A percentile compares a stretch with the other conserved stretches of the same genome.
phyloP scores from a whole-genome alignment of 30 jellyfish, hydroid and myxozoan species.

The Hydractinia symbiolongicarpus region DNA sequence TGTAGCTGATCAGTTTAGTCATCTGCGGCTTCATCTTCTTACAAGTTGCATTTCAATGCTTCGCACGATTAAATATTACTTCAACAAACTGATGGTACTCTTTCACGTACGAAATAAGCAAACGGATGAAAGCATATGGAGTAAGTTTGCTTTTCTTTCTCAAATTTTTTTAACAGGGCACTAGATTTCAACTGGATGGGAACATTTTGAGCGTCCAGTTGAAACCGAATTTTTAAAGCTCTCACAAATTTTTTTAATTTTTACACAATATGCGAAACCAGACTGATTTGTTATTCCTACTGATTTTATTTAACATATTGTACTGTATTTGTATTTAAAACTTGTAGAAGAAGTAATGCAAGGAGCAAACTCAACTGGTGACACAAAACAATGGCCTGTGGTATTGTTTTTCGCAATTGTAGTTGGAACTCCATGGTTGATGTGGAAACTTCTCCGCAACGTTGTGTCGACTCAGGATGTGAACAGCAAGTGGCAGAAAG shows the following conservation, averaged over 20 bases:
- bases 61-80: conserved; percentile 27
- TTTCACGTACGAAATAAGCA: conserved; percentile 35
- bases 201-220: too few relatives aligned
- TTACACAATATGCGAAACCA: too few relatives aligned
- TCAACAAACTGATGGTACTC: conserved; percentile 42
- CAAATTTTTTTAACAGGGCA: not conserved
- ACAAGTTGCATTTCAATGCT: conserved; percentile 57
- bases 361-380: conserved; percentile 7
- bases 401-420: conserved; percentile 63
- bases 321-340: too few relatives aligned
- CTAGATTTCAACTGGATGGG: not conserved
- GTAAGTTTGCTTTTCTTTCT: conserved; percentile 9
- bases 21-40: conserved; percentile 40
- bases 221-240: too few relatives aligned
- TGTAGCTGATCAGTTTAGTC: conserved; percentile 72
- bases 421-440: conserved; percentile 79
- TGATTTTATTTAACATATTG: too few relatives aligned
- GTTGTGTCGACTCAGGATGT: conserved; percentile 35
- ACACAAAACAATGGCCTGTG: conserved; percentile 64
- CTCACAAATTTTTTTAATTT: too few relatives aligned
- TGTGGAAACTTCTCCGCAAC: conserved; percentile 68
- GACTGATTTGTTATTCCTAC: too few relatives aligned
- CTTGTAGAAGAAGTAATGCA: too few relatives aligned
- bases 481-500: conserved; percentile 52
- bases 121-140: conserved; percentile 50